Conservation (phyloP, 2,797 vertebrate genomes). For the Crocidura indochinensis region DNA sequence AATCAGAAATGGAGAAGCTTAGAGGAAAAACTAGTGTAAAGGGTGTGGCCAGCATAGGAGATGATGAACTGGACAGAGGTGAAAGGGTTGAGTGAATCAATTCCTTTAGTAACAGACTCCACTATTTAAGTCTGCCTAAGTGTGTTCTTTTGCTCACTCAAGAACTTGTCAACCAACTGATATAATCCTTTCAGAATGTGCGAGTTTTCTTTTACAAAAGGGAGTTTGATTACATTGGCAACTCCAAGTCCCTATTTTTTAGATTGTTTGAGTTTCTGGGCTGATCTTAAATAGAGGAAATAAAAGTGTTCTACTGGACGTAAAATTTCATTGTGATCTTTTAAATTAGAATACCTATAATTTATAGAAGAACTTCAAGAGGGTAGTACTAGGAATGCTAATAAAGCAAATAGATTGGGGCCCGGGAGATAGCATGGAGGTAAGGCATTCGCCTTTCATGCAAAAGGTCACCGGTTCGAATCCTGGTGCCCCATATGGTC, state of each 20-base stretch:
- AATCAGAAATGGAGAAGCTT: slow-evolving; percentile 31
- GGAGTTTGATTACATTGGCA: slow-evolving; percentile 68
- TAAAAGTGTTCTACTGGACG: slow-evolving; percentile 64
- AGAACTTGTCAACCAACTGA: slow-evolving; percentile 55
- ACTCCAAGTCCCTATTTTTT: slow-evolving; percentile 62
- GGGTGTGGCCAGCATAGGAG: background rate
- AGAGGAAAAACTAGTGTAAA: slow-evolving; percentile 28
- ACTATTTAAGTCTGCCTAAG: slow-evolving; percentile 57
- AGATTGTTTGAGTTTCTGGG: slow-evolving; percentile 76
- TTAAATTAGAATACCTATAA: background rate
- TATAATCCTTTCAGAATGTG: slow-evolving; percentile 62
- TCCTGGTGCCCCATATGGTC: too few relatives aligned
- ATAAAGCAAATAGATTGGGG: background rate
- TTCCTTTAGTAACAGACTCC: slow-evolving; percentile 51
- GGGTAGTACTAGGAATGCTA: slow-evolving; percentile 32
- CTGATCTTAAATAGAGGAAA: slow-evolving; percentile 64
- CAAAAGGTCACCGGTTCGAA: too few relatives aligned
- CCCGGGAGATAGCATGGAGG: too few relatives aligned
- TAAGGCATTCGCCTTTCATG: too few relatives aligned
- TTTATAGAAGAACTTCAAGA: slow-evolving; percentile 25
- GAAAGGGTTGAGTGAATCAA: slow-evolving; percentile 53
- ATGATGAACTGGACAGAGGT: background rate
- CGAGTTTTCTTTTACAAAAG: slow-evolving; percentile 64
- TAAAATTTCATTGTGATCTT: slow-evolving; percentile 47
- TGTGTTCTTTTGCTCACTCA: slow-evolving; percentile 54